A percentile compares a stretch with the other conserved stretches of the same genome.
Conservation (phyloP, 2,888 invertebrate genomes). For the Artemia sinica region DNA sequence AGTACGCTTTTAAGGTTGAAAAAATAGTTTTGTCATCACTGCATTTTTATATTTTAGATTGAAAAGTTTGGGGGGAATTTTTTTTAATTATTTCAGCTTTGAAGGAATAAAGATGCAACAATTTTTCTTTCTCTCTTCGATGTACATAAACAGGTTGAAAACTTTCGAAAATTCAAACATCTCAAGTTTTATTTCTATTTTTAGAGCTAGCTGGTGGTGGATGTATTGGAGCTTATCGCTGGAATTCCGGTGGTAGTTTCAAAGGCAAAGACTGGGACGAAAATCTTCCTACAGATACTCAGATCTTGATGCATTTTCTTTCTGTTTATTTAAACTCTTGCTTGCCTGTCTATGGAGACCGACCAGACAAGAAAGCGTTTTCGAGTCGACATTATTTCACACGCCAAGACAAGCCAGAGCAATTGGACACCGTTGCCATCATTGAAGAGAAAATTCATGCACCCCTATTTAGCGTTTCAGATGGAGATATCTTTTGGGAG, state of each 20-base stretch:
- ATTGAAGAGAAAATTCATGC: background rate
- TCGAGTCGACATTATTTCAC: slow-evolving; percentile 21
- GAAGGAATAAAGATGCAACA: no score
- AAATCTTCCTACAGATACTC: slow-evolving; percentile 64
- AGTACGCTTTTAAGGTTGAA: no score
- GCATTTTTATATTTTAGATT: no score
- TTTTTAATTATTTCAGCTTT: no score
- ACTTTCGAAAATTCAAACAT: background rate
- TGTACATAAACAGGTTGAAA: no score
- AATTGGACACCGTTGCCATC: background rate
- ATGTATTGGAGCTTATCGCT: slow-evolving; percentile 70
- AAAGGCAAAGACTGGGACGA: slow-evolving; percentile 62
- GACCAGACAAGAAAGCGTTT: slow-evolving; percentile 48
- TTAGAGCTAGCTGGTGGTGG: slow-evolving; percentile 58
- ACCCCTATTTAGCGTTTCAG: background rate
- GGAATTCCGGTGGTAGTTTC: slow-evolving; percentile 61
- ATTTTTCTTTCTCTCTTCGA: no score
- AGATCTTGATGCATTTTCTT: slow-evolving; percentile 67
- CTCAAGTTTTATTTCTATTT: background rate
- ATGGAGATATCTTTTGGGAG: background rate
- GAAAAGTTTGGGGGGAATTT: no score
- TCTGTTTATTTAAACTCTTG: slow-evolving; percentile 72
- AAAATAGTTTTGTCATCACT: no score
- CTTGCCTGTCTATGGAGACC: slow-evolving; percentile 43
- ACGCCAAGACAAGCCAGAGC: slow-evolving; percentile 35